phyloP scores from a whole-genome alignment of 2,888 invertebrate genomes.

The Trissolcus japonicus region DNA sequence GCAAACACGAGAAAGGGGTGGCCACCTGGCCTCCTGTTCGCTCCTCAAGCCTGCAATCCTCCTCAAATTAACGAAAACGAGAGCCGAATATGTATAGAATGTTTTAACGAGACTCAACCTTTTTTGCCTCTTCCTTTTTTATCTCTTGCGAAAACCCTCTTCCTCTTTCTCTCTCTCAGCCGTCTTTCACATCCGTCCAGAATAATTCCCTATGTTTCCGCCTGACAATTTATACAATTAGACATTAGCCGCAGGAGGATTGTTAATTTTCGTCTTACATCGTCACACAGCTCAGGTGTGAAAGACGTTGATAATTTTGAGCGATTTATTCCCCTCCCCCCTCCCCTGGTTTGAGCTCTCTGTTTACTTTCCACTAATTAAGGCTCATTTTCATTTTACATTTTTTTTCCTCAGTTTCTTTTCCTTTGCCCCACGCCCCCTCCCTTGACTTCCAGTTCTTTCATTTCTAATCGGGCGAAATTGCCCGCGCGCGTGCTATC shows the following conservation, averaged over 20 bases:
- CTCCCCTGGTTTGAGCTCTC: neutral
- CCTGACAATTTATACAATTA: conserved; percentile 24
- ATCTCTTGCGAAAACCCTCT: neutral
- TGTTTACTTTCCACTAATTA: neutral
- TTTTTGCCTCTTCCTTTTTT: conserved; percentile 22
- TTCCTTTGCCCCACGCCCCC: neutral
- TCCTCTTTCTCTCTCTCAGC: neutral
- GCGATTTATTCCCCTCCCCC: neutral
- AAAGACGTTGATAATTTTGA: conserved; percentile 16
- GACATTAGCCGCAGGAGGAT: conserved; percentile 11
- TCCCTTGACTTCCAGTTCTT: too few species aligned
- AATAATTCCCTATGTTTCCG: conserved; percentile 41
- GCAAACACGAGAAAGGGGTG: conserved; percentile 64
- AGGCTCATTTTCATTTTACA: neutral
- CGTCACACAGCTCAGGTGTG: conserved; percentile 3
- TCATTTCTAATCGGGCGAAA: too few species aligned
- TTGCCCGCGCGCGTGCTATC: too few species aligned
- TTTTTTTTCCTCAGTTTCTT: neutral
- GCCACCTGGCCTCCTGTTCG: conserved; percentile 54
- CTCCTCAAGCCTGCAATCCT: conserved; percentile 51
- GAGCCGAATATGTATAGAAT: conserved; percentile 56
- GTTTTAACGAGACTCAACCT: conserved; percentile 51
- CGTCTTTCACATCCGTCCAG: conserved; percentile 18
- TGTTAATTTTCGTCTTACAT: conserved; percentile 22
- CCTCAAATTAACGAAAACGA: conserved; percentile 58